Evolutionary conservation across 1,140 invertebrate species (phyloP), one percentile per base, ranked within the genome.

Genomic region (Trachymyrmex septentrionalis): DNA sequence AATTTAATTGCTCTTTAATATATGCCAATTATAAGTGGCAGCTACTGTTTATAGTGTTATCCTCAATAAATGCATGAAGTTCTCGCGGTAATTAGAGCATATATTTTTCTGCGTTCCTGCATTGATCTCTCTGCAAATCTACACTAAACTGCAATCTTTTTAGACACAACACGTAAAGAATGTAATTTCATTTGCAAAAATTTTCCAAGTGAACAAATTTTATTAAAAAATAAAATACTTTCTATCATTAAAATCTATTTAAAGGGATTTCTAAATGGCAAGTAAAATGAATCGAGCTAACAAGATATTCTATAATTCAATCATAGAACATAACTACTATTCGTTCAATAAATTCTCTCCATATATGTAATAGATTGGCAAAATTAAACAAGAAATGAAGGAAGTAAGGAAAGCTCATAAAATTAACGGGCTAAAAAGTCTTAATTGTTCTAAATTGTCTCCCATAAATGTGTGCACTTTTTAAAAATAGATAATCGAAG

Each of bases 41-140:
- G 14, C 72, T 53, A 81, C 53, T 59, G 27, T 24, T 75, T 81
- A 53, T 69, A 81, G 59, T 48, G 50, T 82, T 81, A 73, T 84
- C 64, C 53, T 66, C 34, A 44, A 67, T 81, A 48, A 82, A 55
- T 76, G 67, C 21, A 72, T 21, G 10, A 63, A 86, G 78, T 88
- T 86, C 69, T 75, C 63, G n/a, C 80, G 64, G 82, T 77, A 92
- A 94, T 81, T 91, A 92, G 92, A 93, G 91, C 92, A 90, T 93
- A 81, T 63, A 88, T 88, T 88, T 89, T 69, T 75, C 67, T 90
- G 67, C 89, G 69, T 90, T 86, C 27, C 44, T 86, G 27, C 50
- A 50, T 71, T 55, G 48, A 59, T 85, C 48, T 67, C 50, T 80
- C 67, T 66, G 24, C 24, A 85, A 53, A 85, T 84, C 14, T 38